A percentile compares a stretch with the other conserved stretches of the same genome.
phyloP scores from a whole-genome alignment of 2,888 invertebrate species.

The Mylabris sibirica region DNA sequence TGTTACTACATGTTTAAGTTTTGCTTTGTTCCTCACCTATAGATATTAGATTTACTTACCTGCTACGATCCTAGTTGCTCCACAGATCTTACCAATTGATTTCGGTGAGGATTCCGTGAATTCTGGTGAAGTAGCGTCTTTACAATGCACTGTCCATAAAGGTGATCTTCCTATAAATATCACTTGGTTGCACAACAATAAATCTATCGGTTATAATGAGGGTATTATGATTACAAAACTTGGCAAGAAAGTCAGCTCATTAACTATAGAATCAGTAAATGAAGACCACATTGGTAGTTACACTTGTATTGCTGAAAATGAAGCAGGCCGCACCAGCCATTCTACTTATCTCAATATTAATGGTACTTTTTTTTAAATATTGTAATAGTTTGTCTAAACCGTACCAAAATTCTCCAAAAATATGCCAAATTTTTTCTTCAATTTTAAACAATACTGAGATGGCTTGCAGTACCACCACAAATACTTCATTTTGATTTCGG shows the following conservation, averaged over 20 bases:
- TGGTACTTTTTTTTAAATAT: constrained; percentile 54
- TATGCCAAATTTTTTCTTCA: neutral
- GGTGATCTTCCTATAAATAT: constrained; percentile 79
- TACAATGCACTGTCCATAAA: constrained; percentile 73
- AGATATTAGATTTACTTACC: neutral
- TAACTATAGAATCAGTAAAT: constrained; percentile 67
- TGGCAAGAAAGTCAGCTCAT: constrained; percentile 66
- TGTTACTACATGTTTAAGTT: neutral
- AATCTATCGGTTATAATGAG: constrained; percentile 58
- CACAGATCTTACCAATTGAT: constrained; percentile 63
- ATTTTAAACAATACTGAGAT: constrained; percentile 12
- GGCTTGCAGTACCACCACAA: constrained; percentile 61
- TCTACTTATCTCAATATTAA: constrained; percentile 61
- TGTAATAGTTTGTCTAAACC: neutral
- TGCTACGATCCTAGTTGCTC: constrained; percentile 50
- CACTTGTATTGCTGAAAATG: constrained; percentile 70
- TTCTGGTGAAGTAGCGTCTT: constrained; percentile 73
- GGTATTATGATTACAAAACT: constrained; percentile 62
- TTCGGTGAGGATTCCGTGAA: constrained; percentile 69
- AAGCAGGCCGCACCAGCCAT: constrained; percentile 64
- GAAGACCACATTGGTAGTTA: constrained; percentile 69
- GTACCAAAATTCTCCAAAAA: neutral
- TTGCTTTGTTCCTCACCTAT: neutral
- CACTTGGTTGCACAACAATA: constrained; percentile 76
- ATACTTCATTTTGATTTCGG: constrained; percentile 67